A percentile compares a stretch with the other conserved stretches of the same genome.
Evolutionary conservation across 1,140 invertebrate species (phyloP).

Genomic region (Bombus difficillimus): DNA sequence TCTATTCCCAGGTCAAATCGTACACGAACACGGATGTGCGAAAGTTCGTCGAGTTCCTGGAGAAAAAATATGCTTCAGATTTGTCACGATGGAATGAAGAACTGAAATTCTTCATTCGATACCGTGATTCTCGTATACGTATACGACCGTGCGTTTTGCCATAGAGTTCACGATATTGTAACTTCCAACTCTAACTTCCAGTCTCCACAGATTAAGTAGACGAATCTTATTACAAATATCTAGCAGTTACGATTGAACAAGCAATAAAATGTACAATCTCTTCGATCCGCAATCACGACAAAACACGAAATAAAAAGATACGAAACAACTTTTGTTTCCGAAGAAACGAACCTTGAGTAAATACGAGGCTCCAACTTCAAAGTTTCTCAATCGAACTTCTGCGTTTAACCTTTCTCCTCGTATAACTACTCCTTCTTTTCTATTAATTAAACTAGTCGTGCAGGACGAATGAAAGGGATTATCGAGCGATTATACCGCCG

Average conservation of each 20-base stretch:
- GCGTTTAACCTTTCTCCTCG: not conserved
- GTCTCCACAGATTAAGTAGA: not conserved
- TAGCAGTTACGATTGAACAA: not conserved
- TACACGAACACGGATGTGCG: constrained; percentile 12
- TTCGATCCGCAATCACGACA: not conserved
- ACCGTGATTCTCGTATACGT: not conserved
- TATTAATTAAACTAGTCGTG: constrained; percentile 1
- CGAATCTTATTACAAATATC: constrained; percentile 1
- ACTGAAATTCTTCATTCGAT: not conserved
- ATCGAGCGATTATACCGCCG: constrained; percentile 52
- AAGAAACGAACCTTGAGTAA: constrained; percentile 1
- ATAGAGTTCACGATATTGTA: not conserved
- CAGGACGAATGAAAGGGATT: constrained; percentile 46
- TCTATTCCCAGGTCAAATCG: constrained; percentile 35
- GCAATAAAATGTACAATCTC: not conserved
- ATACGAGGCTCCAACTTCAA: not conserved
- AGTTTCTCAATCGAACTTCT: constrained; percentile 4
- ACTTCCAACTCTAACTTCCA: not conserved
- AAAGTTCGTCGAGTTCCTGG: constrained; percentile 24
- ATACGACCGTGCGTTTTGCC: not conserved
- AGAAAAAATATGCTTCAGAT: constrained; percentile 8
- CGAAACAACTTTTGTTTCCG: not conserved
- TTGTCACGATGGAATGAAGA: not conserved
- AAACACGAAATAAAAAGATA: not conserved
- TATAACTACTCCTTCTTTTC: not conserved